Evolutionary conservation across 2,797 vertebrate genomes (phyloP).

Genomic region (Pygocentrus nattereri): DNA sequence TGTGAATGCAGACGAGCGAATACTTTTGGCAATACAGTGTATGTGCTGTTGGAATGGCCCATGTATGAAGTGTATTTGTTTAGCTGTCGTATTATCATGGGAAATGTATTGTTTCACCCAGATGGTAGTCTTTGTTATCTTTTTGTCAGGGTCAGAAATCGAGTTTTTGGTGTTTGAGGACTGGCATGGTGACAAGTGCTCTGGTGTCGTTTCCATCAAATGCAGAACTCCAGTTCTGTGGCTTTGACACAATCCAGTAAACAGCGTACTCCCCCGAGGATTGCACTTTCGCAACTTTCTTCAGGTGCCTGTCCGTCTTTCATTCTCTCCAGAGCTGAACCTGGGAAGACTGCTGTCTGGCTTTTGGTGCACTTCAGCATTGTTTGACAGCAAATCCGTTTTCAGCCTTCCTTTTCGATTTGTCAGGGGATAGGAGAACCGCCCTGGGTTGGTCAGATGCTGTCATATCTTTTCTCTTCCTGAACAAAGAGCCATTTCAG

Average conservation of each 20-base stretch:
- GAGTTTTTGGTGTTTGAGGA: neutral
- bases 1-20: no score
- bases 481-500: slow-evolving; percentile 45
- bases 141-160: slow-evolving; percentile 23
- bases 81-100: slow-evolving; percentile 29
- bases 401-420: slow-evolving; percentile 14
- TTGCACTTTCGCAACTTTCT: slow-evolving; percentile 31
- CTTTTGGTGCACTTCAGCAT: slow-evolving; percentile 10
- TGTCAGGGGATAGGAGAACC: slow-evolving; percentile 22
- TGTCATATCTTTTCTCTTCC: slow-evolving; percentile 30
- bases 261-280: slow-evolving; percentile 21
- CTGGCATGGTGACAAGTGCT: slow-evolving; percentile 3
- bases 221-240: slow-evolving; percentile 27
- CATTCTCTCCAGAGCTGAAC: slow-evolving; percentile 18
- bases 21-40: no score
- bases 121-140: neutral
- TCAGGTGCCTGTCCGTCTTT: slow-evolving; percentile 30
- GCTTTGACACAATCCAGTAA: slow-evolving; percentile 29
- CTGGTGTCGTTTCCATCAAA: slow-evolving; percentile 38
- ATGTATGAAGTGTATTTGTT: slow-evolving; percentile 38
- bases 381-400: slow-evolving; percentile 29
- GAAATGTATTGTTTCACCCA: slow-evolving; percentile 11
- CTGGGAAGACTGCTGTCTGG: slow-evolving; percentile 26
- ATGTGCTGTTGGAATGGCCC: neutral
- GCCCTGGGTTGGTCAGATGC: slow-evolving; percentile 31